Conservation (phyloP, 2,888 invertebrate genomes). For the Liopterus haemorrhoidalis region DNA sequence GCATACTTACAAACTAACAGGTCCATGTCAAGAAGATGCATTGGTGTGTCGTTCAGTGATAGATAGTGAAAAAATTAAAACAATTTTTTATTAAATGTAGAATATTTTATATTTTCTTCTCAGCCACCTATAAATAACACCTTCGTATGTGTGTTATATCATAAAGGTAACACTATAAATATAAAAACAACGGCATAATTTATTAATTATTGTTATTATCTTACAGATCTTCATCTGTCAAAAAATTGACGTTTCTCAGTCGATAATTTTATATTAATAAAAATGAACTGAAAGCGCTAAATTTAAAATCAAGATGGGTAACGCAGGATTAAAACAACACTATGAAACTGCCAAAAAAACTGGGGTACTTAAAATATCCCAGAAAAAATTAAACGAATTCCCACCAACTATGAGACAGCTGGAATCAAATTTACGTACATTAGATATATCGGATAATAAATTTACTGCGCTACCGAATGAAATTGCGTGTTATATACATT, state of each 20-base stretch:
- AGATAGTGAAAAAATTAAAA: conserved; percentile 1
- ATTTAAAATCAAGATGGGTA: conserved; percentile 64
- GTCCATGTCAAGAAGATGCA: not conserved
- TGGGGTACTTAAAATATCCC: conserved; percentile 83
- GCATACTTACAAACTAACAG: not conserved
- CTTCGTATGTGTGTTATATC: too few relatives aligned
- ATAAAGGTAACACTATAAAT: too few relatives aligned
- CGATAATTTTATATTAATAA: not conserved
- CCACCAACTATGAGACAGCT: conserved; percentile 63
- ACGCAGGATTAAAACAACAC: conserved; percentile 83
- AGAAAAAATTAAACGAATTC: conserved; percentile 74
- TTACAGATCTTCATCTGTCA: not conserved
- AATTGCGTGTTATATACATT: conserved; percentile 63
- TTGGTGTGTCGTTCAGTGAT: not conserved
- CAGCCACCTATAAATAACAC: too few relatives aligned
- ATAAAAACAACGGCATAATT: not conserved
- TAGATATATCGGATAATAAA: conserved; percentile 91
- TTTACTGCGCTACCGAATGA: conserved; percentile 72
- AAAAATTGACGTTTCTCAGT: not conserved
- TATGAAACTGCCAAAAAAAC: conserved; percentile 94
- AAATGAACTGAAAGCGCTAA: not conserved
- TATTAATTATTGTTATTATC: not conserved
- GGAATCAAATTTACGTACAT: conserved; percentile 67
- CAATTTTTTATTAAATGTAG: not conserved
- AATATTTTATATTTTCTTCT: not conserved